Evolutionary conservation across 2,113 vertebrate species (phyloP), one percentile per base, ranked within the genome.

Genomic region (Mohoua ochrocephala): DNA sequence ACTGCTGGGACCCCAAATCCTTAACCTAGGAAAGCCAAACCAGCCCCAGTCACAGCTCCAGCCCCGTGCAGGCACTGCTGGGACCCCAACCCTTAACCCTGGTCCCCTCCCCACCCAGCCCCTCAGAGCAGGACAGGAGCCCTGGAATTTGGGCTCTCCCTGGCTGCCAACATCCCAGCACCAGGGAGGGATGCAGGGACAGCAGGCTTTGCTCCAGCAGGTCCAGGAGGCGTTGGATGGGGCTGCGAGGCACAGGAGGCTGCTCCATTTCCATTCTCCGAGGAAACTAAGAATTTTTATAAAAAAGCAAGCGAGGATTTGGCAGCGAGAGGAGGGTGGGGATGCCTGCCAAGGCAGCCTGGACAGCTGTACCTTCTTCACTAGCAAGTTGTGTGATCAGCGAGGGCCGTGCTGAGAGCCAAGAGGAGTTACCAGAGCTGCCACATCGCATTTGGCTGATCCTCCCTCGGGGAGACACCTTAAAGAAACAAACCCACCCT

Each of bases 291-390:
- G 42, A 65, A 70, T 49, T 63, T 60, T 77, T 44, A 3, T 39
- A 31, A 39, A 53, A 79, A 63, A 65, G 31, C 74, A 14, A 83
- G 74, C 4, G 4, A 45, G 64, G 61, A 37, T 91, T 94, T 97
- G 95, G 95, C 96, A 94, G 91, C 3, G 1, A 47, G 57, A 1
- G 3, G 63, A 61, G 78, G 69, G 75, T 22, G 84, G 54, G 94
- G 79, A 82, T 16, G 47, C 45, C 82, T 96, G 96, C 97, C 93
- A 97, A 94, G 91, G 94, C n/a, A n/a, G n/a, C 92, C 84, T 96
- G 89, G 95, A 95, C 96, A 97, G 97, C 97, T 97, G 96, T 89
- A 96, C 95, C 95, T 96, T 97, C 95, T 97, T 97, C 89, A 23
- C 96, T 95, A 89, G 76, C 92, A 87, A 95, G 87, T 96, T 93